These are phyloP conservation scores for Xanthorhoe designata DNA, from an alignment of 2,888 invertebrate species.

Conservation along the genomic window DNA sequence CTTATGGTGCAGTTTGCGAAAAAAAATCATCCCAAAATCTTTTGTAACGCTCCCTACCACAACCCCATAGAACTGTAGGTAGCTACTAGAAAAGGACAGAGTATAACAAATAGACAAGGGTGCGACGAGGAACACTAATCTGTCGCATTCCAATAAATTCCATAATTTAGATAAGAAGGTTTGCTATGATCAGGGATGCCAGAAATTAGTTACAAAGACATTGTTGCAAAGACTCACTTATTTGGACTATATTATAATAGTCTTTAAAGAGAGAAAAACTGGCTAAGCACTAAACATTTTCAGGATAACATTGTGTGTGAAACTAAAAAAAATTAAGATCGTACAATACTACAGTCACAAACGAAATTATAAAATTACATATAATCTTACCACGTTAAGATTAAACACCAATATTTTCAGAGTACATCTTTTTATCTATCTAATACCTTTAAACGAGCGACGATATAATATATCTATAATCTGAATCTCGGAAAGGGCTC, in stretches of 20 bases:
- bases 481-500: no score
- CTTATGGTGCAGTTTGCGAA: slow-evolving; percentile 80
- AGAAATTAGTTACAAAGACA: slow-evolving; percentile 15
- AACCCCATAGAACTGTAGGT: slow-evolving; percentile 73
- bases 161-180: slow-evolving; percentile 84
- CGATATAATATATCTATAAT: no score
- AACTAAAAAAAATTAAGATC: background rate
- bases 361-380: background rate
- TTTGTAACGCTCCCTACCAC: slow-evolving; percentile 77
- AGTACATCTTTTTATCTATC: no score
- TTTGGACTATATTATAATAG: no score
- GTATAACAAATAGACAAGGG: slow-evolving; percentile 49
- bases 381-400: background rate
- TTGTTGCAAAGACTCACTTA: slow-evolving; percentile 2
- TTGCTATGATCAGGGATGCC: slow-evolving; percentile 83
- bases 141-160: slow-evolving; percentile 83
- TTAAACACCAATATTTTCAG: slow-evolving; percentile 1
- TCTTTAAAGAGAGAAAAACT: slow-evolving; percentile 2
- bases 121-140: slow-evolving; percentile 64
- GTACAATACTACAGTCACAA: background rate
- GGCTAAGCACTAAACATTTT: background rate
- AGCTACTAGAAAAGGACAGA: slow-evolving; percentile 65
- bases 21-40: slow-evolving; percentile 82
- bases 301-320: background rate
- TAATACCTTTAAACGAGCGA: no score